These are phyloP conservation scores for Craniophora ligustri DNA, from an alignment of 2,888 invertebrate genomes.

Conservation along the genomic window DNA sequence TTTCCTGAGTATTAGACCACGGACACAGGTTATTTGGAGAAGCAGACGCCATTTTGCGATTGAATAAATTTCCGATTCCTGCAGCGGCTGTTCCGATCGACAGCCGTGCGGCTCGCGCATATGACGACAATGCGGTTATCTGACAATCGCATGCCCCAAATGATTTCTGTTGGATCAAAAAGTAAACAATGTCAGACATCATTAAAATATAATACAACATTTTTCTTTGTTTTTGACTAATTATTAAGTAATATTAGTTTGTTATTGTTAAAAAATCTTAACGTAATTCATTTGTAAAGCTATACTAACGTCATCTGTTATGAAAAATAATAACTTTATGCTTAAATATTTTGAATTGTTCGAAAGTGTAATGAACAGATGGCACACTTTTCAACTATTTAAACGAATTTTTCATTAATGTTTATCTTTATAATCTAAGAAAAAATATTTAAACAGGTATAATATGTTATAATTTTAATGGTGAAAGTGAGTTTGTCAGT, in stretches of 20 bases:
- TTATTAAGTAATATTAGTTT: no score
- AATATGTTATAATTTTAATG: no score
- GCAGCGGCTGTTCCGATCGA: conserved; percentile 69
- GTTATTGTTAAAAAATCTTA: no score
- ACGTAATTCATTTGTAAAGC: not conserved
- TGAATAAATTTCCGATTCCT: conserved; percentile 71
- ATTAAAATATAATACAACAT: no score
- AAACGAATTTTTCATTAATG: no score
- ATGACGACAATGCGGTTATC: conserved; percentile 71
- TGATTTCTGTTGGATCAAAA: conserved; percentile 63
- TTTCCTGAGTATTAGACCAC: conserved; percentile 97
- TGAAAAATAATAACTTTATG: conserved; percentile 1
- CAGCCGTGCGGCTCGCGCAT: conserved; percentile 77
- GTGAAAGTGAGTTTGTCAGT: no score
- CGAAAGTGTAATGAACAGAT: conserved; percentile 16
- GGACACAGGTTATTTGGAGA: conserved; percentile 78
- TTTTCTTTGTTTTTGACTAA: no score
- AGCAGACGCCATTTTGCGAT: conserved; percentile 80
- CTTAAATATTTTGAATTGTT: not conserved
- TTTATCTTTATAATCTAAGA: no score
- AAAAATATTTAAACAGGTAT: no score
- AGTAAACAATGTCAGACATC: conserved; percentile 1
- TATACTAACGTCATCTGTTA: conserved; percentile 39
- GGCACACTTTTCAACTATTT: conserved; percentile 11
- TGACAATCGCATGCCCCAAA: conserved; percentile 71